Percentiles rank a stretch among this genome's conserved stretches.
Evolutionary conservation across 2,888 invertebrate genomes (phyloP).

Genomic region (Apodemia zela): DNA sequence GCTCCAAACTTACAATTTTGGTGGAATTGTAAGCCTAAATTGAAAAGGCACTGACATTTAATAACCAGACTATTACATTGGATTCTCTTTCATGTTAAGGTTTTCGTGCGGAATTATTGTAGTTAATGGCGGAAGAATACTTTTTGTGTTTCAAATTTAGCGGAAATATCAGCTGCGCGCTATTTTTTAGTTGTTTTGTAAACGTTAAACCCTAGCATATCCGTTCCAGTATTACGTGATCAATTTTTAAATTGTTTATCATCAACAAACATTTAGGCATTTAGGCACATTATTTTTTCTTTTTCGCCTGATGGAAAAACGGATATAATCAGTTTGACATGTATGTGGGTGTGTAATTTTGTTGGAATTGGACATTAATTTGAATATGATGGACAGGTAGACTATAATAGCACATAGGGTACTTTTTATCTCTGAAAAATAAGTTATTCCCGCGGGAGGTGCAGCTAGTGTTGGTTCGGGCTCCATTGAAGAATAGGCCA

Average conservation of each 20-base stretch:
- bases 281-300: too few relatives aligned
- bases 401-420: too few relatives aligned
- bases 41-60: slow-evolving; percentile 29
- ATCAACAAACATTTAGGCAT: too few relatives aligned
- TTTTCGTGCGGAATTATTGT: neutral
- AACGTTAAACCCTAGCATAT: neutral
- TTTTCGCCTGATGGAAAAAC: too few relatives aligned
- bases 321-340: too few relatives aligned
- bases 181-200: neutral
- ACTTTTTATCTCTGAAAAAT: too few relatives aligned
- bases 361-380: too few relatives aligned
- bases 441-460: too few relatives aligned
- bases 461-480: too few relatives aligned
- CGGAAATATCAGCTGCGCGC: neutral
- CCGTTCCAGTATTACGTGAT: neutral
- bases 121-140: neutral
- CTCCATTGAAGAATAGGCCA: too few relatives aligned
- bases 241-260: neutral
- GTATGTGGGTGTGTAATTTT: too few relatives aligned
- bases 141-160: neutral
- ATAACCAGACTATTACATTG: slow-evolving; percentile 12
- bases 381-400: too few relatives aligned
- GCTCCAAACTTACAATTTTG: slow-evolving; percentile 12
- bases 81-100: neutral
- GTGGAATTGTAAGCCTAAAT: slow-evolving; percentile 19